A percentile compares a stretch with the other conserved stretches of the same genome.
phyloP scores from a whole-genome alignment of 2,113 vertebrate species.

The Lanius collurio region DNA sequence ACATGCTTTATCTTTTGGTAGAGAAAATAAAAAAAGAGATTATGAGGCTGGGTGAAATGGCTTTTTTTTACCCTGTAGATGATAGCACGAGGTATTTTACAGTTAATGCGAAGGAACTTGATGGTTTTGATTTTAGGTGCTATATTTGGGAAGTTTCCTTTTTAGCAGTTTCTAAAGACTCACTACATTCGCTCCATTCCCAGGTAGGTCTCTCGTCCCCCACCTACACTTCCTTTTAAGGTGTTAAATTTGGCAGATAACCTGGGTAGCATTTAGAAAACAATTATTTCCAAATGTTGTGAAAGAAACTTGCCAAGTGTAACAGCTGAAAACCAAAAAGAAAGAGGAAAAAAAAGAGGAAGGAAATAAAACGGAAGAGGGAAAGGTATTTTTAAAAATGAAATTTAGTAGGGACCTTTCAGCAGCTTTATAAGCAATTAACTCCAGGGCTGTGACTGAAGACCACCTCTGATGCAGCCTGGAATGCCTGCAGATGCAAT shows the following conservation, averaged over 20 bases:
- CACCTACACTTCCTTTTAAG: background rate
- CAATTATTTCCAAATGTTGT: conserved; percentile 61
- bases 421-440: conserved; percentile 51
- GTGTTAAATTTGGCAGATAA: conserved; percentile 60
- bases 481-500: background rate
- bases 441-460: background rate
- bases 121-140: conserved; percentile 31
- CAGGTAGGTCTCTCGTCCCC: background rate
- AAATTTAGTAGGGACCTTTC: conserved; percentile 1
- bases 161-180: background rate
- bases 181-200: background rate
- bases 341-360: background rate
- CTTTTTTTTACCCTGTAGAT: background rate
- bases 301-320: conserved; percentile 34
- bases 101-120: background rate
- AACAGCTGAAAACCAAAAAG: conserved; percentile 2
- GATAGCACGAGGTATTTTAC: background rate
- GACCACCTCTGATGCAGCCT: conserved; percentile 30
- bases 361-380: background rate
- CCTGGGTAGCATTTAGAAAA: conserved; percentile 40
- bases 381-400: background rate
- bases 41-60: background rate
- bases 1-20: background rate
- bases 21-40: background rate
- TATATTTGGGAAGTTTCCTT: conserved; percentile 7